Conservation (phyloP, 1,140 invertebrate species). For the Rhagoletis zephyria region DNA sequence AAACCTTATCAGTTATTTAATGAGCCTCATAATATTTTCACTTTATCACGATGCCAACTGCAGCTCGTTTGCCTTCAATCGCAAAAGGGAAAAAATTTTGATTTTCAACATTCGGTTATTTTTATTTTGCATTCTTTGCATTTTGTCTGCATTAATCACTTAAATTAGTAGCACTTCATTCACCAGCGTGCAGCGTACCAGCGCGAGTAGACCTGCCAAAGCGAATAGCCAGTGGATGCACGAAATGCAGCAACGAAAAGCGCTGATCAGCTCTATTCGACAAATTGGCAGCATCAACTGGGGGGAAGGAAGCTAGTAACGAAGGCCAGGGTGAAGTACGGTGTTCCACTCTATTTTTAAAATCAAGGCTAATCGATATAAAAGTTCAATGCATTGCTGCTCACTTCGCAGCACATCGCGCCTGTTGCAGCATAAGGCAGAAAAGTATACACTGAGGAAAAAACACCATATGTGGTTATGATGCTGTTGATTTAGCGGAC, state of each 20-base stretch:
- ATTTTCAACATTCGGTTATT: not conserved
- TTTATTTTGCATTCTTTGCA: not conserved
- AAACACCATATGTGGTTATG: too few species aligned
- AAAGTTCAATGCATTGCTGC: slow-evolving; percentile 34
- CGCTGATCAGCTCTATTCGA: not conserved
- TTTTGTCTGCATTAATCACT: not conserved
- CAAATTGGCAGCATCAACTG: not conserved
- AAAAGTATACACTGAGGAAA: too few species aligned
- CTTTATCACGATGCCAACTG: not conserved
- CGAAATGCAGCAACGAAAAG: not conserved
- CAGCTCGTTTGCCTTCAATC: not conserved
- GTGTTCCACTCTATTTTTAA: not conserved
- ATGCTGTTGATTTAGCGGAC: too few species aligned
- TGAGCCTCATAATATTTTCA: not conserved
- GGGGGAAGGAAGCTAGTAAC: not conserved
- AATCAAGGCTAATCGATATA: slow-evolving; percentile 23
- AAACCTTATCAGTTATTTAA: not conserved
- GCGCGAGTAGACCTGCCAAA: not conserved
- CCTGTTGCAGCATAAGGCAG: not conserved
- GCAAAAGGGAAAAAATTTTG: not conserved
- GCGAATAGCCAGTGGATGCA: not conserved
- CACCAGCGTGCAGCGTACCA: not conserved
- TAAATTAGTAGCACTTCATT: not conserved
- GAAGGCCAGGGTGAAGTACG: not conserved
- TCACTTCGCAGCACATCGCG: not conserved